A percentile compares a stretch with the other conserved stretches of the same genome.
Conservation (phyloP, 1,140 invertebrate genomes). For the Ceratina calcarata region DNA sequence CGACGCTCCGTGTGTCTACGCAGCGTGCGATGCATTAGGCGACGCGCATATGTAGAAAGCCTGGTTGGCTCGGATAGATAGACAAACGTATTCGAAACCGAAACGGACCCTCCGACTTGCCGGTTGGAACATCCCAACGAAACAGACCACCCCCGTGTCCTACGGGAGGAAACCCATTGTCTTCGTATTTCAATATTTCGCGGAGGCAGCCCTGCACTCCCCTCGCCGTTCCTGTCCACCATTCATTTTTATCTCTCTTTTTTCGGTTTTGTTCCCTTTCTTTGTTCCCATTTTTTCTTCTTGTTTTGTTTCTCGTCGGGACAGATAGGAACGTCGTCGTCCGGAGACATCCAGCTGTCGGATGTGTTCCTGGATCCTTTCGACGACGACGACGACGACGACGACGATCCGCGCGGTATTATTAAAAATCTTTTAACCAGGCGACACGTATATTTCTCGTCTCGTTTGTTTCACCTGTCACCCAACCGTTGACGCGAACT, state of each 20-base stretch:
- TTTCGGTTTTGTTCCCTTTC: not conserved
- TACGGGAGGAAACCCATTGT: constrained; percentile 27
- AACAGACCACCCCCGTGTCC: not conserved
- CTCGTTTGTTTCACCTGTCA: not conserved
- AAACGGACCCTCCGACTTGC: not conserved
- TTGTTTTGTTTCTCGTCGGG: not conserved
- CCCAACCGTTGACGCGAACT: not conserved
- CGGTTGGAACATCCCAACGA: not conserved
- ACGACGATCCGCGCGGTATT: not conserved
- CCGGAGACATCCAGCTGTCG: not conserved
- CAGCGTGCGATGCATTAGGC: constrained; percentile 55
- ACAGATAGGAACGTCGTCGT: not conserved
- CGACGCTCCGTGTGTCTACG: constrained; percentile 25
- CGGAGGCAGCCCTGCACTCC: not conserved
- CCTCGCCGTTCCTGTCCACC: not conserved
- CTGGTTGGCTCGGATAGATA: not conserved
- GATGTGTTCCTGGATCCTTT: not conserved
- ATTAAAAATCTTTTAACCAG: constrained; percentile 34
- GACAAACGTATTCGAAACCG: constrained; percentile 18
- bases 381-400: not conserved
- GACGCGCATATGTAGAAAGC: constrained; percentile 21
- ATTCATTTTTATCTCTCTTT: not conserved
- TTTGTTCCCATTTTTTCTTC: not conserved
- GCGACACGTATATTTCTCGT: constrained; percentile 22
- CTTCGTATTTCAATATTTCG: constrained; percentile 39